Evolutionary conservation across 35 echinoderm and acorn worm species (phyloP).

Genomic region (Chiridota heheva): DNA sequence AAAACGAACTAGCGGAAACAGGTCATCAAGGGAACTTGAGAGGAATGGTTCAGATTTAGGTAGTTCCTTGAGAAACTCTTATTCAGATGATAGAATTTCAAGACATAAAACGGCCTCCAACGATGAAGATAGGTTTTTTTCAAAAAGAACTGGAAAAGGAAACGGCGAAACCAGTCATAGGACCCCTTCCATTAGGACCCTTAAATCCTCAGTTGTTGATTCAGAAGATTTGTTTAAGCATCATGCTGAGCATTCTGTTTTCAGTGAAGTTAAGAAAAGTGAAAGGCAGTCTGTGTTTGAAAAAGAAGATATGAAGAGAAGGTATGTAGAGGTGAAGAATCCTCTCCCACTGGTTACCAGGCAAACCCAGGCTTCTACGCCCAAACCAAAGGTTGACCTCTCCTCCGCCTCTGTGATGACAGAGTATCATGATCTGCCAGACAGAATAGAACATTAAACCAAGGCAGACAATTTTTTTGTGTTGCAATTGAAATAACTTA

Average conservation of each 20-base stretch:
- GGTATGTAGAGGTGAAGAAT: not conserved
- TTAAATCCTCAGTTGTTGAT: not conserved
- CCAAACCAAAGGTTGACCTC: slow-evolving; percentile 15
- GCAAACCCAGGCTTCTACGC: slow-evolving; percentile 4
- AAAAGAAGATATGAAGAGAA: not conserved
- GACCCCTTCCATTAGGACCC: not conserved
- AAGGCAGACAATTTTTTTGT: no score
- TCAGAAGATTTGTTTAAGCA: not conserved
- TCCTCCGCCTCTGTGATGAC: slow-evolving; percentile 14
- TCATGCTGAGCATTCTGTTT: not conserved
- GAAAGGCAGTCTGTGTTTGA: slow-evolving; percentile 5
- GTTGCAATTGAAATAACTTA: no score
- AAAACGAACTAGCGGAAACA: no score
- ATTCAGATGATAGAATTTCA: no score
- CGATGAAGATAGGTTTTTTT: not conserved
- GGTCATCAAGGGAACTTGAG: no score
- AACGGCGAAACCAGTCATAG: not conserved
- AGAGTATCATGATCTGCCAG: slow-evolving; percentile 35
- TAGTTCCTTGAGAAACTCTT: no score
- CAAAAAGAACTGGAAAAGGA: slow-evolving; percentile 5
- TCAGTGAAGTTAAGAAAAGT: not conserved
- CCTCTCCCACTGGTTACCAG: not conserved
- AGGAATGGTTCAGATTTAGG: no score
- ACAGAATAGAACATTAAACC: not conserved
- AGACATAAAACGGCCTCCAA: no score